phyloP scores from a whole-genome alignment of 2,888 invertebrate genomes.

The Diloba caeruleocephala region DNA sequence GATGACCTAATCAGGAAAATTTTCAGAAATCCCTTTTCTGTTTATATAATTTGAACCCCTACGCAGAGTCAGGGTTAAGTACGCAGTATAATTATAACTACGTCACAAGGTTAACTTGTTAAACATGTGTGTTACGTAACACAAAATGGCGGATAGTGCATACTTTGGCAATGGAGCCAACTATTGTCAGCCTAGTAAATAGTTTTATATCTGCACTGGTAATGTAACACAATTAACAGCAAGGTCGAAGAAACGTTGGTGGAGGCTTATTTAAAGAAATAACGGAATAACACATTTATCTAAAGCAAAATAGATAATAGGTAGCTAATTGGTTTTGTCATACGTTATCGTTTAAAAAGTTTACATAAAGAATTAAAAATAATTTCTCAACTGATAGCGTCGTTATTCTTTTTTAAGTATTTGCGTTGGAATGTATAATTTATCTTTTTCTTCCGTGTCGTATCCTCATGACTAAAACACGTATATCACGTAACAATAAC shows the following conservation, averaged over 20 bases:
- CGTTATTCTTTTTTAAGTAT: background rate
- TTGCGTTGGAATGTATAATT: constrained; percentile 1
- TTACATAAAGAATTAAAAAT: constrained; percentile 12
- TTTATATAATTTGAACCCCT: constrained; percentile 1
- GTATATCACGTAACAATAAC: too few species aligned
- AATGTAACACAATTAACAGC: constrained; percentile 38
- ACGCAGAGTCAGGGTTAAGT: constrained; percentile 23
- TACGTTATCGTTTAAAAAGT: constrained; percentile 16
- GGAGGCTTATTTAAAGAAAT: constrained; percentile 24
- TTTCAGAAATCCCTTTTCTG: too few species aligned
- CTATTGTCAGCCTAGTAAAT: constrained; percentile 60
- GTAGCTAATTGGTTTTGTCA: constrained; percentile 26
- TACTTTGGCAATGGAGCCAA: constrained; percentile 73
- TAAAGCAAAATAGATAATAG: constrained; percentile 35
- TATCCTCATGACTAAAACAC: too few species aligned
- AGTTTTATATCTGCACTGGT: constrained; percentile 62
- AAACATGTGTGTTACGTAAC: constrained; percentile 55
- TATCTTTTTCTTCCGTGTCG: too few species aligned
- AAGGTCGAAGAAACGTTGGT: constrained; percentile 44
- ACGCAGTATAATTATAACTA: constrained; percentile 22
- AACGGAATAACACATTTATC: constrained; percentile 34
- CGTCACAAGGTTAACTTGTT: constrained; percentile 53
- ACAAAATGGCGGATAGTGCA: constrained; percentile 62
- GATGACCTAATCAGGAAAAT: too few species aligned
- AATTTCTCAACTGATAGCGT: constrained; percentile 3